Percentiles rank a stretch among this genome's conserved stretches.
Evolutionary conservation across 1,140 invertebrate genomes (phyloP).

Genomic region (Onthophagus taurus): DNA sequence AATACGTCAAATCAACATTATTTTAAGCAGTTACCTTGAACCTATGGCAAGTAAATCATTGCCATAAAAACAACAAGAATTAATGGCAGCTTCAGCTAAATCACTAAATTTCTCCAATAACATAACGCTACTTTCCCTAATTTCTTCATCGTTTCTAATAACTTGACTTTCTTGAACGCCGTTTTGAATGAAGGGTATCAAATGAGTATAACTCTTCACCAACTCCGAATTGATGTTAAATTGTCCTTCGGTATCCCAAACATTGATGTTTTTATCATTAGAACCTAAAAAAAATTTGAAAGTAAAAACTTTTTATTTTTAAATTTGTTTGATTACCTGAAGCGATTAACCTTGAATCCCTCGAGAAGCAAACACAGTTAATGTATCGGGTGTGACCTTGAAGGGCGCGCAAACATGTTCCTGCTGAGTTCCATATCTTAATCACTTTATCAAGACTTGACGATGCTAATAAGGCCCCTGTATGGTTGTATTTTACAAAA

Average conservation of each 20-base stretch:
- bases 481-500: slow-evolving; percentile 50
- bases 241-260: slow-evolving; percentile 52
- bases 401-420: slow-evolving; percentile 36
- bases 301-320: background rate
- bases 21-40: slow-evolving; percentile 39
- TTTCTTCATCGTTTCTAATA: slow-evolving; percentile 39
- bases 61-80: slow-evolving; percentile 45
- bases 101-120: slow-evolving; percentile 44
- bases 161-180: slow-evolving; percentile 38
- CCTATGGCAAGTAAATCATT: slow-evolving; percentile 44
- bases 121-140: slow-evolving; percentile 36
- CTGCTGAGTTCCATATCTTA: slow-evolving; percentile 55
- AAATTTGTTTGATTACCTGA: slow-evolving; percentile 42
- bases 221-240: slow-evolving; percentile 42
- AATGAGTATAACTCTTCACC: slow-evolving; percentile 23
- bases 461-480: slow-evolving; percentile 52
- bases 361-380: slow-evolving; percentile 60
- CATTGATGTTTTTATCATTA: slow-evolving; percentile 58
- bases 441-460: slow-evolving; percentile 60
- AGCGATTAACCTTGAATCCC: slow-evolving; percentile 51
- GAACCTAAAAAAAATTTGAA: too few relatives aligned
- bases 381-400: slow-evolving; percentile 61
- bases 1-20: background rate
- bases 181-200: slow-evolving; percentile 13
- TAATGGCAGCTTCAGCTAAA: slow-evolving; percentile 44